Evolutionary conservation across 2,888 invertebrate species (phyloP).

Genomic region (Prosapia bicincta): DNA sequence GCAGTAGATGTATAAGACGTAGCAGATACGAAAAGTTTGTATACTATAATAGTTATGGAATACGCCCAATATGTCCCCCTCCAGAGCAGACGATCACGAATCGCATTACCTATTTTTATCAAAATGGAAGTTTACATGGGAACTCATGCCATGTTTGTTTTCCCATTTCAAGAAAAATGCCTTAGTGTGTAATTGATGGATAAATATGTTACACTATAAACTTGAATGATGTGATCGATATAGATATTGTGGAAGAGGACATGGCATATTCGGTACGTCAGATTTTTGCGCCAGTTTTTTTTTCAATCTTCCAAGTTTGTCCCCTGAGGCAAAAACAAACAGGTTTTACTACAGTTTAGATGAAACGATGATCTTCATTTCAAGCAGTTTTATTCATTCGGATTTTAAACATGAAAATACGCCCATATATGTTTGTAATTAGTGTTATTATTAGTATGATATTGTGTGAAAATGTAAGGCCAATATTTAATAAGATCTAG

Average conservation of each 20-base stretch:
- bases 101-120: constrained; percentile 23
- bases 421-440: background rate
- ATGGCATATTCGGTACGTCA: constrained; percentile 37
- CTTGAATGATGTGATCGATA: constrained; percentile 20
- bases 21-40: no score
- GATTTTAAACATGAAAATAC: background rate
- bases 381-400: constrained; percentile 6
- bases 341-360: constrained; percentile 32
- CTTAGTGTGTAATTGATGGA: constrained; percentile 11
- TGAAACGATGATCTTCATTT: constrained; percentile 20
- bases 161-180: background rate
- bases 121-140: constrained; percentile 15
- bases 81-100: constrained; percentile 21
- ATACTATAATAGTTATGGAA: background rate
- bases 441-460: background rate
- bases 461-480: constrained; percentile 2
- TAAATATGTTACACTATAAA: constrained; percentile 8
- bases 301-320: constrained; percentile 31
- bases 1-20: no score
- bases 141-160: constrained; percentile 8
- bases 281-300: constrained; percentile 34
- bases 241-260: constrained; percentile 24
- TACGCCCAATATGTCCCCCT: constrained; percentile 13
- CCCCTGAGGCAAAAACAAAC: constrained; percentile 34
- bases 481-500: constrained; percentile 6